These are phyloP conservation scores for Myopa tessellatipennis DNA, from an alignment of 2,888 invertebrate species.

Conservation along the genomic window DNA sequence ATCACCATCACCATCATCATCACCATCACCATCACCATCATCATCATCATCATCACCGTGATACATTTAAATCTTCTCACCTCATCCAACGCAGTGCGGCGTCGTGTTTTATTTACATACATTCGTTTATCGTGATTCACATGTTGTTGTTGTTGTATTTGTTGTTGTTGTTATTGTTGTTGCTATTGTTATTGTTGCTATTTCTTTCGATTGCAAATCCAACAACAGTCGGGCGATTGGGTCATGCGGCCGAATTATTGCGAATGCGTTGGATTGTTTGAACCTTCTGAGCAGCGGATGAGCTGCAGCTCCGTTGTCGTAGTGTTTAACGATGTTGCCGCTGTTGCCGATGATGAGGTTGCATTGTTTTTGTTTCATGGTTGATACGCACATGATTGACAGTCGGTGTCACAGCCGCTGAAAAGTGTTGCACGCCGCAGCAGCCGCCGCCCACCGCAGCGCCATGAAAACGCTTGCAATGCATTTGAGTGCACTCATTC, in stretches of 20 bases:
- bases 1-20: neutral
- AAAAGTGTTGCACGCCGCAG: constrained; percentile 35
- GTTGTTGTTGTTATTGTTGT: neutral
- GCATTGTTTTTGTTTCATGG: constrained; percentile 55
- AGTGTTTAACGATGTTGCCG: neutral
- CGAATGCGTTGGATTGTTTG: constrained; percentile 29
- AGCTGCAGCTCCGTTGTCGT: neutral
- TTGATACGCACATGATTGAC: constrained; percentile 63
- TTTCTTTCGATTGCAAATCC: neutral
- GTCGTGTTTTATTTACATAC: too few species aligned
- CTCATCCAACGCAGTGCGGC: too few species aligned
- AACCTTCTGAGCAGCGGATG: constrained; percentile 12
- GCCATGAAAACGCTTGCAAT: constrained; percentile 30
- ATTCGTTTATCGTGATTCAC: too few species aligned
- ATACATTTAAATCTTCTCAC: neutral
- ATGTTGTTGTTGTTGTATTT: too few species aligned
- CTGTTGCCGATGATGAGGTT: constrained; percentile 40
- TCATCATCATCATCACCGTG: neutral
- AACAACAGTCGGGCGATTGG: neutral
- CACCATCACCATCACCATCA: neutral
- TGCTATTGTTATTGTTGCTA: constrained; percentile 13
- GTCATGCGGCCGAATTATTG: neutral
- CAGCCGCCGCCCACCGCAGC: neutral
- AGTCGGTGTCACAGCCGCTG: constrained; percentile 46
- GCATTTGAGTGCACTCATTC: constrained; percentile 26